Evolutionary conservation across 2,888 invertebrate species (phyloP).

Genomic region (Athalia cordata): DNA sequence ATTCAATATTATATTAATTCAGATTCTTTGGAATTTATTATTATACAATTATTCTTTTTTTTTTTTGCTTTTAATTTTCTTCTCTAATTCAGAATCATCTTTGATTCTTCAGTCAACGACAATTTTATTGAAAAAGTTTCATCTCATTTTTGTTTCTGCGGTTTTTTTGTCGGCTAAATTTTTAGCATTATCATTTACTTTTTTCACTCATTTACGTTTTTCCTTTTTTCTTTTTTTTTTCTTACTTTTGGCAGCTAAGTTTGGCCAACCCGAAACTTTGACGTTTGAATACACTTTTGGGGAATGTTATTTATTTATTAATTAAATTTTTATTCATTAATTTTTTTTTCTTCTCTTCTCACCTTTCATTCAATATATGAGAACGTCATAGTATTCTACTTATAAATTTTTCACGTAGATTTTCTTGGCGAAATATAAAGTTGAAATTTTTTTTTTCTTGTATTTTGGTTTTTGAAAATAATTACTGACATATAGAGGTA

Average conservation of each 20-base stretch:
- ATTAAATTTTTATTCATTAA: not conserved
- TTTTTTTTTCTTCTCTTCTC: not conserved
- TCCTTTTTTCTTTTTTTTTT: constrained; percentile 43
- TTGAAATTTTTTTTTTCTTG: constrained; percentile 37
- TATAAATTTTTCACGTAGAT: not conserved
- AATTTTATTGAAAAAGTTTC: too few species aligned
- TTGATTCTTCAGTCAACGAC: too few species aligned
- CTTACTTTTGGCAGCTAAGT: constrained; percentile 50
- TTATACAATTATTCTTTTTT: not conserved
- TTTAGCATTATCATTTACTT: too few species aligned
- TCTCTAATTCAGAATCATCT: constrained; percentile 30
- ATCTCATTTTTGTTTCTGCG: too few species aligned
- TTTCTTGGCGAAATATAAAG: constrained; percentile 30
- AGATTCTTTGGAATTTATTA: not conserved
- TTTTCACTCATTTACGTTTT: not conserved
- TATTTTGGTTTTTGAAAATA: constrained; percentile 41
- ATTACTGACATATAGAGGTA: constrained; percentile 49
- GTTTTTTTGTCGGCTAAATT: too few species aligned
- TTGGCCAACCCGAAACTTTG: constrained; percentile 52
- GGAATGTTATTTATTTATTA: not conserved
- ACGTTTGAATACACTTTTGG: constrained; percentile 40
- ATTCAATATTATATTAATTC: constrained; percentile 14
- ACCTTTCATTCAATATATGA: not conserved
- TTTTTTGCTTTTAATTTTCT: constrained; percentile 11
- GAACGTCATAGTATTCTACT: too few species aligned